A percentile compares a stretch with the other conserved stretches of the same genome.
phyloP scores from a whole-genome alignment of 2,888 invertebrate genomes.

The Eristalinus aeneus region DNA sequence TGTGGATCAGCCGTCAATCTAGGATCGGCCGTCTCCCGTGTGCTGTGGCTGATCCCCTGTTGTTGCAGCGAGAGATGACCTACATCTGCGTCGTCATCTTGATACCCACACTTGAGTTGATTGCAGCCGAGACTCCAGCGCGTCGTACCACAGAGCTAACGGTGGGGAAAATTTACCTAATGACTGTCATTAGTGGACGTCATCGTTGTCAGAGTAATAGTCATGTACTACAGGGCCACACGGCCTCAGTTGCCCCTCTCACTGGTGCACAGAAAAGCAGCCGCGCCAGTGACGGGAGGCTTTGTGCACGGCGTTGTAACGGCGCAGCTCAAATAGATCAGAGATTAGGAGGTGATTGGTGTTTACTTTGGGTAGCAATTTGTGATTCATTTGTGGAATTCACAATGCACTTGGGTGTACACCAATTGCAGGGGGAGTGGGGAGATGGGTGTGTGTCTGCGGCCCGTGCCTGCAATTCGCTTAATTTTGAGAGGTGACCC shows the following conservation, averaged over 20 bases:
- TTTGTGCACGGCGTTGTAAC: slow-evolving; percentile 8
- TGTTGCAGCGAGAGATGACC: slow-evolving; percentile 36
- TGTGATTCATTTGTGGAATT: slow-evolving; percentile 45
- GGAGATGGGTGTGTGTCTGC: not conserved
- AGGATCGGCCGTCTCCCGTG: slow-evolving; percentile 29
- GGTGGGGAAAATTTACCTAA: slow-evolving; percentile 44
- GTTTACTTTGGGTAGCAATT: slow-evolving; percentile 54
- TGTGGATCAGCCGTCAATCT: slow-evolving; percentile 50
- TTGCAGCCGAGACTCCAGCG: slow-evolving; percentile 10
- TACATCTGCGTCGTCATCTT: slow-evolving; percentile 46
- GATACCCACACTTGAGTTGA: slow-evolving; percentile 59
- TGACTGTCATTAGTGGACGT: slow-evolving; percentile 65
- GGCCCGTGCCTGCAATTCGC: no score
- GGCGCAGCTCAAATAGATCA: slow-evolving; percentile 52
- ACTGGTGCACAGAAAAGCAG: not conserved
- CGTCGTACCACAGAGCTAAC: slow-evolving; percentile 8
- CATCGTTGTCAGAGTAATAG: slow-evolving; percentile 43
- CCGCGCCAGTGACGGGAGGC: not conserved
- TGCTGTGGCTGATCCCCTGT: slow-evolving; percentile 20
- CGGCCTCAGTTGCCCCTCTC: not conserved
- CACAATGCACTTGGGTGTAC: not conserved
- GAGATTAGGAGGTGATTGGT: slow-evolving; percentile 59
- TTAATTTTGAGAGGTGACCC: no score
- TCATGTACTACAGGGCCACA: slow-evolving; percentile 14
- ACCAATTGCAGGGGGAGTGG: not conserved